Base-by-base conservation (phyloP, 2,888 invertebrate genomes). In the Lochmaea capreae region DNA sequence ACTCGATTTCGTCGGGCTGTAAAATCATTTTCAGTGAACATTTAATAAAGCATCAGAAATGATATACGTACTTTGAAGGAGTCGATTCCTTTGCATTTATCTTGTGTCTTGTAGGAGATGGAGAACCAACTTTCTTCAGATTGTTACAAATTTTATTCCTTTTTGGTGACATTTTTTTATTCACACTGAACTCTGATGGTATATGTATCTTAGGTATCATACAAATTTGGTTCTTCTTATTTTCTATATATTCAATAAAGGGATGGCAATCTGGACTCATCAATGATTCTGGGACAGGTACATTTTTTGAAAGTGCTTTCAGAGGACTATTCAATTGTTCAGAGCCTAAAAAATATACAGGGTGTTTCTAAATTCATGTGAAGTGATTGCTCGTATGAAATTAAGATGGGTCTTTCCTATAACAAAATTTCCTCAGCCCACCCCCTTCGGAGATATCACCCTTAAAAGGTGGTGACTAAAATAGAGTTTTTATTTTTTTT, bases 251-350 rank as follows among this genome's bases (percentile, higher is more conserved):
- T 62, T 85, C 71, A 12, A 84, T 81, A 1, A 83, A 72, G 26
- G 88, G 88, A 52, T 87, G 90, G 85, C 93, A 93, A 85, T 95
- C 95, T 0, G 94, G 95, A 83, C 95, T 95, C 93, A 95, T 95
- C 1, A 96, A 88, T 0, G 95, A 94, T 85, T 96, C 96, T 0
- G 95, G 95, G 42, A 95, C 95, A 0, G 95, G 96, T 0, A 96
- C 94, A 89, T 95, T 92, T 87, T 95, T 95, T 0, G 95, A 94
- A 11, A 95, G 93, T 11, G 95, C 94, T 83, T 94, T 93, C 74
- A 96, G 86, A 0, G 94, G 93, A 79, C 89, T 90, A 77, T 88
- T 89, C 68, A 88, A 73, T 6, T 84, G 82, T 79, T 86, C 86
- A 10, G 77, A 76, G 76, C 85, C 86, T 85, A 72, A 26, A 74